These are phyloP conservation scores for Pteropus rufus DNA, from an alignment of 2,797 vertebrate species.

Conservation along the genomic window DNA sequence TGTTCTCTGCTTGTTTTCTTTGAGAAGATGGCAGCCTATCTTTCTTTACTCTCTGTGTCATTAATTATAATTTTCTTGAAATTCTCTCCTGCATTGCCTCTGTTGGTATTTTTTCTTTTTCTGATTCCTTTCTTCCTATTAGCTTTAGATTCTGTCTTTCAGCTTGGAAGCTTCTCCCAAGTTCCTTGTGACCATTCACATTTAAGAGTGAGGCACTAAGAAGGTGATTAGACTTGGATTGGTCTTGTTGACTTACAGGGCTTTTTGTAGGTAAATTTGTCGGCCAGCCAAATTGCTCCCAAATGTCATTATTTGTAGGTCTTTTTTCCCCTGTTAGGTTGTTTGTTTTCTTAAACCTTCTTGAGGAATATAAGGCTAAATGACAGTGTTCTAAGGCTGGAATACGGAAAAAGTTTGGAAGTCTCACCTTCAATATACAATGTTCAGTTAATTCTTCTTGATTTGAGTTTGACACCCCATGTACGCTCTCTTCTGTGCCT, in stretches of 20 bases:
- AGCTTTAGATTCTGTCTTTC: not conserved
- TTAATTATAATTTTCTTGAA: not conserved
- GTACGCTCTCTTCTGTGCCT: not conserved
- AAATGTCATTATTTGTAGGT: not conserved
- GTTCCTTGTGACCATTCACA: not conserved
- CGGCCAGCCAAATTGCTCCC: not conserved
- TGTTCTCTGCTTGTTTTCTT: not conserved
- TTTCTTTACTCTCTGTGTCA: not conserved
- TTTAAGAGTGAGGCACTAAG: not conserved
- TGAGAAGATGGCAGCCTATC: not conserved
- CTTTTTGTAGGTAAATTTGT: not conserved
- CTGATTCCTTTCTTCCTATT: not conserved
- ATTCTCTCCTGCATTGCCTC: not conserved
- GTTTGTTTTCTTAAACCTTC: not conserved
- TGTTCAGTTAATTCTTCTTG: not conserved
- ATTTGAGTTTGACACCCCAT: not conserved
- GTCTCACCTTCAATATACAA: not conserved
- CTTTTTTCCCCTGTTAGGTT: not conserved
- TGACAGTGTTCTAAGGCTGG: not conserved
- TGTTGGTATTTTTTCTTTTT: not conserved
- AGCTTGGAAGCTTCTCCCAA: not conserved
- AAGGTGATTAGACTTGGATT: not conserved
- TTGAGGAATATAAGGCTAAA: not conserved
- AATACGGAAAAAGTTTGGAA: not conserved
- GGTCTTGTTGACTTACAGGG: not conserved